Conservation (phyloP, 2,888 invertebrate species). For the Exocentrus adspersus region DNA sequence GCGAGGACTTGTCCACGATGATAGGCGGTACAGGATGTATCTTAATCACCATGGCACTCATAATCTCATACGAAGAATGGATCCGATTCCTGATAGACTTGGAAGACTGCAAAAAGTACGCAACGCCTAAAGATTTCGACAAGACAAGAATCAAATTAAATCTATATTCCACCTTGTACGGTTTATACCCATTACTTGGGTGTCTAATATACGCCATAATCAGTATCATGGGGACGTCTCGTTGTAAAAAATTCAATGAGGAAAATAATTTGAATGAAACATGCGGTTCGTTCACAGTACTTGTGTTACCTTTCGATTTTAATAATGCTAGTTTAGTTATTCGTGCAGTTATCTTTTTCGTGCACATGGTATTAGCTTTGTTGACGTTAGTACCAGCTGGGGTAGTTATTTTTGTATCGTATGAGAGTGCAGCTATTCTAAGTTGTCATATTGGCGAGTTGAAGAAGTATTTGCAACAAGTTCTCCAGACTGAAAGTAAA, state of each 20-base stretch:
- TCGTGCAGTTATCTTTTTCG: slow-evolving; percentile 19
- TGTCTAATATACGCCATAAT: slow-evolving; percentile 14
- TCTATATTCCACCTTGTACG: slow-evolving; percentile 15
- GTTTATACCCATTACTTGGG: slow-evolving; percentile 21
- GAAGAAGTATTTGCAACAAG: slow-evolving; percentile 23
- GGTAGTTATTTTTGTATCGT: slow-evolving; percentile 25
- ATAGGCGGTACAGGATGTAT: slow-evolving; percentile 25
- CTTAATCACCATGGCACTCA: slow-evolving; percentile 11
- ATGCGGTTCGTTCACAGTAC: slow-evolving; percentile 33
- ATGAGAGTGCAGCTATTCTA: slow-evolving; percentile 31
- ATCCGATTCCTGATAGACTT: slow-evolving; percentile 16
- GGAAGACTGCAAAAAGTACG: slow-evolving; percentile 27
- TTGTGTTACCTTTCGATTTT: slow-evolving; percentile 27
- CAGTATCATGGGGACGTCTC: slow-evolving; percentile 2
- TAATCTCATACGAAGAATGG: slow-evolving; percentile 24
- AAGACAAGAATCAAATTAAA: slow-evolving; percentile 20
- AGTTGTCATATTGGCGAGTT: slow-evolving; percentile 28
- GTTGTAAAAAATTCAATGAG: slow-evolving; percentile 24
- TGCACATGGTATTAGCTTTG: slow-evolving; percentile 10
- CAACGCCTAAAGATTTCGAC: slow-evolving; percentile 25
- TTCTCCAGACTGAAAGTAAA: slow-evolving; percentile 24
- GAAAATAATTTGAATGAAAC: slow-evolving; percentile 18
- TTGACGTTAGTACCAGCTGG: slow-evolving; percentile 15
- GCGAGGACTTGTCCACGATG: slow-evolving; percentile 34
- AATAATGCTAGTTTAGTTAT: slow-evolving; percentile 15